Percentiles rank a stretch among this genome's conserved stretches.
These are phyloP conservation scores for Toxotes jaculatrix DNA, from an alignment of 2,113 vertebrate species.

Conservation along the genomic window DNA sequence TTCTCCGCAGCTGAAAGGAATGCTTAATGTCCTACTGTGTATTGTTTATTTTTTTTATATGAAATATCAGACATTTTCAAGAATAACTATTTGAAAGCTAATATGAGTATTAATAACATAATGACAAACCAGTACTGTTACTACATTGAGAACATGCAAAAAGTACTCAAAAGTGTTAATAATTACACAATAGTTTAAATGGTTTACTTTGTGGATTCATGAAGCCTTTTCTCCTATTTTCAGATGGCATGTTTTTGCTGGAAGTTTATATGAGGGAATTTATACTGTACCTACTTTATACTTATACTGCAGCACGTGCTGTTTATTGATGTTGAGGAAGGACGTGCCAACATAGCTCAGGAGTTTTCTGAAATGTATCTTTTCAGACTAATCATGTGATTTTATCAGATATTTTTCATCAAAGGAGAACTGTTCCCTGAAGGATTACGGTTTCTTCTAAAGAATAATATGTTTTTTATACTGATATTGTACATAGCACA, in stretches of 20 bases:
- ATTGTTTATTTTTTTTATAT: constrained; percentile 23
- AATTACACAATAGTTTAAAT: background rate
- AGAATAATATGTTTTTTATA: constrained; percentile 2
- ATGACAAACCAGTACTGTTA: background rate
- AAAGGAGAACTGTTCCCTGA: constrained; percentile 10
- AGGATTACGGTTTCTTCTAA: background rate
- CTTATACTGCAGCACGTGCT: background rate
- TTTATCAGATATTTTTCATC: constrained; percentile 14
- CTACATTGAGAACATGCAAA: background rate
- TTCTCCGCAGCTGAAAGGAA: constrained; percentile 26
- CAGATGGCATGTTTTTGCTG: background rate
- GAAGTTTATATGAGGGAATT: constrained; percentile 28
- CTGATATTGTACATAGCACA: constrained; percentile 39
- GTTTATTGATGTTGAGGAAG: constrained; percentile 18
- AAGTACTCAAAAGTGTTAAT: constrained; percentile 34
- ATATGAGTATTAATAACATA: constrained; percentile 29
- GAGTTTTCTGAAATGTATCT: constrained; percentile 33
- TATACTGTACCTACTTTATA: constrained; percentile 37
- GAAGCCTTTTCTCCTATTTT: background rate
- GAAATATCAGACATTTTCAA: constrained; percentile 23
- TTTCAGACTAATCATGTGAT: constrained; percentile 28
- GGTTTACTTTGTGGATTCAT: background rate
- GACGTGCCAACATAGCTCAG: constrained; percentile 39
- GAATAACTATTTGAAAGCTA: constrained; percentile 39
- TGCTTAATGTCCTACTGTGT: constrained; percentile 29